phyloP scores from a whole-genome alignment of 1,140 invertebrate genomes.

The Trissolcus basalis region DNA sequence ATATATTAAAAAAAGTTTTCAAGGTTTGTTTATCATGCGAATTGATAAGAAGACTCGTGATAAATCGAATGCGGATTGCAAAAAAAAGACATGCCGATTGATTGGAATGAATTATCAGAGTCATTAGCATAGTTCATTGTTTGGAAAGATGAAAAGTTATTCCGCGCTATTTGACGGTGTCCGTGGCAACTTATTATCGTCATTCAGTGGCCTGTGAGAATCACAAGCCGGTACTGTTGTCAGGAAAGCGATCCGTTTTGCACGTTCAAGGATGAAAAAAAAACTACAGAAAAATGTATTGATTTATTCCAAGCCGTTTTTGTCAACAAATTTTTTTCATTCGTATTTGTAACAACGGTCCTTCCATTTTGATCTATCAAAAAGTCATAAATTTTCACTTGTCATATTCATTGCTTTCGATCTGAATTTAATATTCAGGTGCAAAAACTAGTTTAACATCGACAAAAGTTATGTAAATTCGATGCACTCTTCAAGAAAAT shows the following conservation, averaged over 20 bases:
- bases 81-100: too few relatives aligned
- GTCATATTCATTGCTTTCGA: too few relatives aligned
- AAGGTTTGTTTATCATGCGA: not conserved
- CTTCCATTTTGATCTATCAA: too few relatives aligned
- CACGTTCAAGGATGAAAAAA: constrained; percentile 35
- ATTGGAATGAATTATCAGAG: constrained; percentile 28
- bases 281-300: not conserved
- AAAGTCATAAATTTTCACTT: too few relatives aligned
- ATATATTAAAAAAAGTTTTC: not conserved
- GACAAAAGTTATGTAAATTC: too few relatives aligned
- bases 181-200: constrained; percentile 58
- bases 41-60: too few relatives aligned
- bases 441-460: too few relatives aligned
- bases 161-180: constrained; percentile 50
- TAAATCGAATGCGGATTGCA: too few relatives aligned
- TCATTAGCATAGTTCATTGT: constrained; percentile 55
- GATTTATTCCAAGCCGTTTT: too few relatives aligned
- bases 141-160: constrained; percentile 44
- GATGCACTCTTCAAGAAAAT: too few relatives aligned
- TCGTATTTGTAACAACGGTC: not conserved
- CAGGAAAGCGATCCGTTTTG: constrained; percentile 29
- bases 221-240: constrained; percentile 53
- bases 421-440: too few relatives aligned
- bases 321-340: constrained; percentile 1
- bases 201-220: constrained; percentile 55